A percentile compares a stretch with the other conserved stretches of the same genome.
Conservation (phyloP, 2,113 vertebrate species). For the Dromiciops gliroides region DNA sequence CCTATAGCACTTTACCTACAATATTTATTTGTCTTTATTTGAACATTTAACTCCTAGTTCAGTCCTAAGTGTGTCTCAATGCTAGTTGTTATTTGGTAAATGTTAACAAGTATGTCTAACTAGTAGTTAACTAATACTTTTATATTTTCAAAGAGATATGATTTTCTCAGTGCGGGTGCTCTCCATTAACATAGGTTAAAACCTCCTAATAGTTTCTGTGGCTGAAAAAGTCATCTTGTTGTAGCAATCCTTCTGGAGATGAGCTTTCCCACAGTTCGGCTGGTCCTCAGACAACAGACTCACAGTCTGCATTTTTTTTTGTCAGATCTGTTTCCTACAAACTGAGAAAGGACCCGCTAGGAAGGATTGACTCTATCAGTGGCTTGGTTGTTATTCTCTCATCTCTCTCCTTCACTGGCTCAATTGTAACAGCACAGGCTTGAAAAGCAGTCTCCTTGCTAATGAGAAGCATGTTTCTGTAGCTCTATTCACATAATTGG, state of each 20-base stretch:
- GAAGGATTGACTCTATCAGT: slow-evolving; percentile 1
- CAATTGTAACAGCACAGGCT: neutral
- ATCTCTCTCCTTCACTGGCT: neutral
- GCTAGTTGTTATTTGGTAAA: neutral
- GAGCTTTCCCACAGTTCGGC: neutral
- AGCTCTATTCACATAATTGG: slow-evolving; percentile 13
- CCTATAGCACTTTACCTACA: neutral
- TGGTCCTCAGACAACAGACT: neutral
- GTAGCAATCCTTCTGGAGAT: neutral
- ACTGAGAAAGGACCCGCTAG: neutral
- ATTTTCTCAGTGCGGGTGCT: neutral
- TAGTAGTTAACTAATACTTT: too few relatives aligned
- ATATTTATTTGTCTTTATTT: neutral
- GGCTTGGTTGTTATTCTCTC: neutral
- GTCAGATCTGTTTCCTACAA: slow-evolving; percentile 31
- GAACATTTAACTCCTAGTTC: neutral
- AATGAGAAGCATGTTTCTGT: slow-evolving; percentile 42
- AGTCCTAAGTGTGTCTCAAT: neutral
- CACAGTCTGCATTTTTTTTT: slow-evolving; percentile 31
- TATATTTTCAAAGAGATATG: neutral
- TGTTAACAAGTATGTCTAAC: neutral
- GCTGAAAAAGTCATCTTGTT: neutral
- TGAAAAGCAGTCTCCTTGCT: slow-evolving; percentile 53
- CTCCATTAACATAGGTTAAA: neutral
- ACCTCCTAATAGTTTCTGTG: neutral